Conservation (phyloP, 2,797 vertebrate genomes). For the Melanotaenia maccullochi region DNA sequence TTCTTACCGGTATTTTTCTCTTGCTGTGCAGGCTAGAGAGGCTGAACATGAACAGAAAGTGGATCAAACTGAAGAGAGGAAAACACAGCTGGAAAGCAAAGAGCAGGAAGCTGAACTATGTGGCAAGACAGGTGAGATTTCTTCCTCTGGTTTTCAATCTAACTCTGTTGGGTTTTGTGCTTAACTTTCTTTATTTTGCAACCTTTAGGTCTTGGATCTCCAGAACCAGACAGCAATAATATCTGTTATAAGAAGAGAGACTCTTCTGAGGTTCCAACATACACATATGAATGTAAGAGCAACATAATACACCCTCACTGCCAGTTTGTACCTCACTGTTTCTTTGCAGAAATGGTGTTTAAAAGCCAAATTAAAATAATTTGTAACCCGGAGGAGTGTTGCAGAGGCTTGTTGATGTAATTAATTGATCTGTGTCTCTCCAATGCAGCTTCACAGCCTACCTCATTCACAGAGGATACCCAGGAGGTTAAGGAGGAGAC, state of each 20-base stretch:
- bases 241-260: slow-evolving; percentile 12
- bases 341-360: slow-evolving; percentile 31
- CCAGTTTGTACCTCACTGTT: background rate
- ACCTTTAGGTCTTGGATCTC: slow-evolving; percentile 36
- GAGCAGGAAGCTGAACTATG: slow-evolving; percentile 35
- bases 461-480: slow-evolving; percentile 15
- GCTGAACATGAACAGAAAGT: slow-evolving; percentile 37
- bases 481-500: slow-evolving; percentile 55
- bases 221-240: slow-evolving; percentile 39
- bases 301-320: accelerated
- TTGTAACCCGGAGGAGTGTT: slow-evolving; percentile 12
- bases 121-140: slow-evolving; percentile 54
- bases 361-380: background rate
- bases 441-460: slow-evolving; percentile 23
- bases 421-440: background rate
- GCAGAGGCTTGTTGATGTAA: background rate
- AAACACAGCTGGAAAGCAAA: slow-evolving; percentile 32
- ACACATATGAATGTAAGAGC: slow-evolving; percentile 50
- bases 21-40: slow-evolving; percentile 30
- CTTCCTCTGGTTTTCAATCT: background rate
- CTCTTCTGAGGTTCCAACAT: slow-evolving; percentile 28
- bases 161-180: background rate
- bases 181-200: background rate
- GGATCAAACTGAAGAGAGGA: slow-evolving; percentile 40
- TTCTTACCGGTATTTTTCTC: background rate